Conservation (phyloP, 2,888 invertebrate species). For the Stomorhina lunata region DNA sequence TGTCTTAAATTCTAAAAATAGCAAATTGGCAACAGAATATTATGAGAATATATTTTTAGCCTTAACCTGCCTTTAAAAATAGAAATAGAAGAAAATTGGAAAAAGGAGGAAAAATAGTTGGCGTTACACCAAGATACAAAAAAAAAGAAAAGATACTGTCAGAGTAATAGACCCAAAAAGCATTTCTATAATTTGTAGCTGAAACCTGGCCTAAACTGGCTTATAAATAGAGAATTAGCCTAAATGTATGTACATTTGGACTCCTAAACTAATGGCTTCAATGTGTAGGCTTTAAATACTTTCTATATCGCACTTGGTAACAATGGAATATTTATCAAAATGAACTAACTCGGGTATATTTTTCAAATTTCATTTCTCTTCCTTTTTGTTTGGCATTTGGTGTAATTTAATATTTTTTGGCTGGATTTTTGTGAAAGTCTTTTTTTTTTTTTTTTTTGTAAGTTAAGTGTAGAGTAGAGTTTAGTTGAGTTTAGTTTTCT, state of each 20-base stretch:
- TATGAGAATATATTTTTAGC: conserved; percentile 61
- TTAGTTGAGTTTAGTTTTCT: not conserved
- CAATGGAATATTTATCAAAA: conserved; percentile 22
- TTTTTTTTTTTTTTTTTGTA: not conserved
- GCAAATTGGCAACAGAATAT: conserved; percentile 59
- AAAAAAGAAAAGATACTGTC: conserved; percentile 18
- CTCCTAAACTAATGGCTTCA: too few species aligned
- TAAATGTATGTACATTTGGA: not conserved
- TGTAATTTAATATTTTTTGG: conserved; percentile 36
- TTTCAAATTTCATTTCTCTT: conserved; percentile 1
- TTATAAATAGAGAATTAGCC: conserved; percentile 34
- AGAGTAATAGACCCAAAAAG: conserved; percentile 45
- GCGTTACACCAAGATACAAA: conserved; percentile 29
- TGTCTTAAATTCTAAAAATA: conserved; percentile 60
- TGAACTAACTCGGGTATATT: conserved; percentile 8
- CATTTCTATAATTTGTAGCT: conserved; percentile 15
- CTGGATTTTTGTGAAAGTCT: conserved; percentile 53
- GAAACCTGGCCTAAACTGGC: conserved; percentile 49
- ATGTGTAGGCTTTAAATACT: conserved; percentile 31
- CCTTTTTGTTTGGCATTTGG: conserved; percentile 21
- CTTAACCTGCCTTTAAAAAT: conserved; percentile 60
- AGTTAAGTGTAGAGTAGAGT: not conserved
- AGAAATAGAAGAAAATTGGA: not conserved
- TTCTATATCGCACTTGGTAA: conserved; percentile 37
- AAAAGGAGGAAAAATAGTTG: conserved; percentile 25